A percentile compares a stretch with the other conserved stretches of the same genome.
These are phyloP conservation scores for Microdon myrmicae DNA, from an alignment of 2,888 invertebrate genomes.

Conservation along the genomic window DNA sequence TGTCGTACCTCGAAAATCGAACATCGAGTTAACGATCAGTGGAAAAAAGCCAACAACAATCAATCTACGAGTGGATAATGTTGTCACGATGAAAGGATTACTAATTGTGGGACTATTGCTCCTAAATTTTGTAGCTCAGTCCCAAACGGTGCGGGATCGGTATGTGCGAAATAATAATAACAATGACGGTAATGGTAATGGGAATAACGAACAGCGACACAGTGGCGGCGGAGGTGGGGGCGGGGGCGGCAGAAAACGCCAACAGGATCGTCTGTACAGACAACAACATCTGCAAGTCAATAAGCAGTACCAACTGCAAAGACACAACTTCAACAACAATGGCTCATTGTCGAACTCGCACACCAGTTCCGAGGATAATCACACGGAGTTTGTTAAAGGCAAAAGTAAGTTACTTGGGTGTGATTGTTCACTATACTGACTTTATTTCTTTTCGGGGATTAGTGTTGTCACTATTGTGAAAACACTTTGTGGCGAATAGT, in stretches of 20 bases:
- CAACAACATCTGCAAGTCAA: slow-evolving; percentile 50
- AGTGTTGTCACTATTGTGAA: too few species aligned
- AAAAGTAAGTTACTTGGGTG: slow-evolving; percentile 75
- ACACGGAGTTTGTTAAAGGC: slow-evolving; percentile 80
- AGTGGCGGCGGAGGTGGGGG: slow-evolving; percentile 19
- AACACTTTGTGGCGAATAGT: too few species aligned
- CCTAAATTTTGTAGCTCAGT: slow-evolving; percentile 58
- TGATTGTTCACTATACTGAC: not conserved
- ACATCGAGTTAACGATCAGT: slow-evolving; percentile 17
- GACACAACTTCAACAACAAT: slow-evolving; percentile 20
- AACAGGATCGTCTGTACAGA: slow-evolving; percentile 35
- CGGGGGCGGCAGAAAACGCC: slow-evolving; percentile 32
- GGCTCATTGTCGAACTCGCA: slow-evolving; percentile 43
- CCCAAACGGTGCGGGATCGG: slow-evolving; percentile 56
- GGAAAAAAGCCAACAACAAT: slow-evolving; percentile 13
- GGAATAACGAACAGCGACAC: slow-evolving; percentile 14
- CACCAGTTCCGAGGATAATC: slow-evolving; percentile 58
- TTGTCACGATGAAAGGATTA: slow-evolving; percentile 59
- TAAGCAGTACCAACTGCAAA: slow-evolving; percentile 49
- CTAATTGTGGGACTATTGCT: slow-evolving; percentile 59
- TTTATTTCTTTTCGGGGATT: not conserved
- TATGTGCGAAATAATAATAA: slow-evolving; percentile 56
- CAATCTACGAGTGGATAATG: slow-evolving; percentile 49
- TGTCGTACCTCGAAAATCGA: slow-evolving; percentile 9
- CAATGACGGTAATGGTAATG: slow-evolving; percentile 17